phyloP scores from a whole-genome alignment of 2,888 invertebrate genomes.

The Dynastes tityus region DNA sequence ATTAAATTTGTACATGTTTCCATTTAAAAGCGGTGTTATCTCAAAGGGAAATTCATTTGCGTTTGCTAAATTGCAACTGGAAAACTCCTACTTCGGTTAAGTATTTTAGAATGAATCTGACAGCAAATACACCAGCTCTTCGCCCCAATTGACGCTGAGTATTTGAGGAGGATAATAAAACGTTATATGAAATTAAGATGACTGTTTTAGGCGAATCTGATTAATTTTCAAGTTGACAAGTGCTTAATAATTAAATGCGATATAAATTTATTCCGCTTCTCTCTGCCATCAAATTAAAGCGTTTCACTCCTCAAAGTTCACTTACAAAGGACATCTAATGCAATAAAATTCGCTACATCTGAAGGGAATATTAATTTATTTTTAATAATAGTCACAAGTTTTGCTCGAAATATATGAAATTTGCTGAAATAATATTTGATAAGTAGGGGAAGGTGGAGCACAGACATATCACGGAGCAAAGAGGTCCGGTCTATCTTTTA shows the following conservation, averaged over 20 bases:
- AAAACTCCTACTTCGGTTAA: conserved; percentile 28
- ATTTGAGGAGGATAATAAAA: conserved; percentile 22
- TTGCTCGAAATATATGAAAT: too few relatives aligned
- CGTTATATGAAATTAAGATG: conserved; percentile 28
- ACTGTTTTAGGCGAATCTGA: conserved; percentile 28
- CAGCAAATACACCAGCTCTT: conserved; percentile 30
- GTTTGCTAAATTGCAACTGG: conserved; percentile 30
- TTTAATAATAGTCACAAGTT: too few relatives aligned
- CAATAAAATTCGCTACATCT: neutral
- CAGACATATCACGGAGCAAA: too few relatives aligned
- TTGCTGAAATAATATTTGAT: too few relatives aligned
- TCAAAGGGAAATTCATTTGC: conserved; percentile 30
- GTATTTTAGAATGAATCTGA: conserved; percentile 26
- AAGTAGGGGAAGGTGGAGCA: too few relatives aligned
- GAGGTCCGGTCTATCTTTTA: too few relatives aligned
- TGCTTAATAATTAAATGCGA: conserved; percentile 18
- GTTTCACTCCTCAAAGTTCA: neutral
- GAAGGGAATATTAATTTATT: too few relatives aligned
- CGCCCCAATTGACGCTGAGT: neutral
- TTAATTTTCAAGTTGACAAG: conserved; percentile 31
- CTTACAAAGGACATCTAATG: neutral
- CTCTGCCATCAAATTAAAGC: neutral
- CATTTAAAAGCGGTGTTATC: conserved; percentile 31
- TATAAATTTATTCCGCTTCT: conserved; percentile 7
- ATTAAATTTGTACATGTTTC: conserved; percentile 41